Base-by-base conservation (phyloP, 2,888 invertebrate genomes). In the Brachylomia viminalis region DNA sequence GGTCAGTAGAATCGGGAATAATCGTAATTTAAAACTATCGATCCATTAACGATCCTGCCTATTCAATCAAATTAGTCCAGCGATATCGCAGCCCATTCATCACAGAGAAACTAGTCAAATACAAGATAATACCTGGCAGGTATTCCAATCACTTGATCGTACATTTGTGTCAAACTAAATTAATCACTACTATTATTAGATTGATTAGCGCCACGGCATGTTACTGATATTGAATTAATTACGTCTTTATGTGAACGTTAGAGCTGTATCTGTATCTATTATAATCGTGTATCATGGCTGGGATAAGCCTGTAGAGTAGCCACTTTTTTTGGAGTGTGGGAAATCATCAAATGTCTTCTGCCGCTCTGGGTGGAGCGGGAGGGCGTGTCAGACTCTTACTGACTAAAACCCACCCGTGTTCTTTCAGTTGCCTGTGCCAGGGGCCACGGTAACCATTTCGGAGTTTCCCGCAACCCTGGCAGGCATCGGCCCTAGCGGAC, bases 171-270 rank as follows among this genome's bases (percentile, higher is more conserved):
- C 93, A 91, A 93, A 92, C 91, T 86, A 89, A 94, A 95, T 94
- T 95, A 95, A 95, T 95, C 94, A 92, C 89, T 86, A 88, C 90
- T 89, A 94, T 94, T 94, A 94, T 89, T 90, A 92, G 91, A 94
- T 94, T 94, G 93, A 95, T 95, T 92, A 92, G 90, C 80, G 83
- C 84, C 90, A 85, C 86, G 89, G 90, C 89, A 85, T 92, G 94
- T 90, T 88, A 90, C 91, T 90, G 91, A 91, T 92, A 92, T 92
- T 89, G 88, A 91, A 93, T 93, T 93, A 93, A 94, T 93, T 92
- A 91, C 85, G 83, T 81, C 87, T 90, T 88, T 86, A 84, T 83
- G 82, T 80, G 85, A 83, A 85, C 85, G 77, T 80, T 86, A 87
- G 56, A 87, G 56, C 5, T 47, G 38, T 82, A 45, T 62, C 67